These are phyloP conservation scores for Channa maculata DNA, from an alignment of 2,113 vertebrate genomes.

Conservation along the genomic window DNA sequence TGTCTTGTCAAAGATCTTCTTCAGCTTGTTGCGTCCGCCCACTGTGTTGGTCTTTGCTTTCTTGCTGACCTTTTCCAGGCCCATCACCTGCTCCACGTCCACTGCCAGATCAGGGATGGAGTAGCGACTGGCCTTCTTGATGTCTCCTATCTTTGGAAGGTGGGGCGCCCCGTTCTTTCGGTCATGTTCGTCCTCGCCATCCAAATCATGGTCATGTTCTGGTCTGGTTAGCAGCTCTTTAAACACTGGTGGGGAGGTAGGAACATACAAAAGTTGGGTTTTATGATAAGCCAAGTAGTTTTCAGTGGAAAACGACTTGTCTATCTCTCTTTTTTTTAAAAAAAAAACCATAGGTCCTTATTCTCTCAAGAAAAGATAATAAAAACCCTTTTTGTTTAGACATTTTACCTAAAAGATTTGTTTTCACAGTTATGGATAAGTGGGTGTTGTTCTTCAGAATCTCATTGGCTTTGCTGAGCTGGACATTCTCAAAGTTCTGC, in stretches of 20 bases:
- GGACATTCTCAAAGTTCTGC: slow-evolving; percentile 99
- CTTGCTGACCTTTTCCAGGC: slow-evolving; percentile 96
- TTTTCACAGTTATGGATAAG: slow-evolving; percentile 99
- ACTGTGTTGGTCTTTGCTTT: slow-evolving; percentile 96
- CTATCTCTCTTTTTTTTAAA: no score
- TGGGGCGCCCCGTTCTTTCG: slow-evolving; percentile 95
- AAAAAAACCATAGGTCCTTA: no score
- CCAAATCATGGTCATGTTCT: slow-evolving; percentile 86
- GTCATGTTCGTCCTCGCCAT: slow-evolving; percentile 90
- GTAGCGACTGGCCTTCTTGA: slow-evolving; percentile 96
- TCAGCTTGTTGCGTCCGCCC: slow-evolving; percentile 96
- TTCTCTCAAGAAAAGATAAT: no score
- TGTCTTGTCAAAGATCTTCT: slow-evolving; percentile 99
- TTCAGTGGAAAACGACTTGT: no score
- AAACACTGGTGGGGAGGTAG: slow-evolving; percentile 86
- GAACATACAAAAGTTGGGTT: not conserved
- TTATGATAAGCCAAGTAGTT: no score
- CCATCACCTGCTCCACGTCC: slow-evolving; percentile 97
- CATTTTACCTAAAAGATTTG: slow-evolving; percentile 94
- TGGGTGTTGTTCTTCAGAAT: slow-evolving; percentile 99
- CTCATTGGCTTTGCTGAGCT: slow-evolving; percentile 97
- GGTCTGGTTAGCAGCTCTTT: slow-evolving; percentile 94
- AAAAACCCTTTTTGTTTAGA: not conserved
- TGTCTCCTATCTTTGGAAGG: slow-evolving; percentile 97
- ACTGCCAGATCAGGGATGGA: slow-evolving; percentile 98